phyloP scores from a whole-genome alignment of 2,113 vertebrate genomes.

The Sminthopsis crassicaudata region DNA sequence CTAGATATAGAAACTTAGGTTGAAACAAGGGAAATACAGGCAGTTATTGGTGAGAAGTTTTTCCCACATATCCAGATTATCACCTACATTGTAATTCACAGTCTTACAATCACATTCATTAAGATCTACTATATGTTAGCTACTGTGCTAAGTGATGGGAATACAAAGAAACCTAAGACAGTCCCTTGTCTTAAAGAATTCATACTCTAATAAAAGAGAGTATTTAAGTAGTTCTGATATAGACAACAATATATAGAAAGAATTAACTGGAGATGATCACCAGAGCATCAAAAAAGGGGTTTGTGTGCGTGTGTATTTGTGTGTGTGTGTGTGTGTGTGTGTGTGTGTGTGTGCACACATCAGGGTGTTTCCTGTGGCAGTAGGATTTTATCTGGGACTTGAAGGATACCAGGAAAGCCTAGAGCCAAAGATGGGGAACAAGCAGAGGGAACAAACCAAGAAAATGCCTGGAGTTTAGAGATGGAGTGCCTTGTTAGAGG shows the following conservation, averaged over 20 bases:
- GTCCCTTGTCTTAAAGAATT: background rate
- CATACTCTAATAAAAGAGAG: background rate
- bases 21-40: background rate
- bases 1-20: background rate
- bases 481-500: background rate
- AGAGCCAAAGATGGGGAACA: background rate
- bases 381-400: background rate
- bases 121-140: background rate
- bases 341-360: no score
- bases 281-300: background rate
- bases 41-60: background rate
- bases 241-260: background rate
- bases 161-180: background rate
- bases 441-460: background rate
- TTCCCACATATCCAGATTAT: background rate
- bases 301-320: no score
- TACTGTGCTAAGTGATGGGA: background rate
- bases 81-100: background rate
- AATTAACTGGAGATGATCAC: background rate
- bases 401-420: background rate
- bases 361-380: background rate
- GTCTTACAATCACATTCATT: background rate
- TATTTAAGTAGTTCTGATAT: background rate
- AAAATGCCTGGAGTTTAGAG: background rate
- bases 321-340: no score